These are phyloP conservation scores for Anabas testudineus DNA, from an alignment of 2,797 vertebrate species.

Conservation along the genomic window DNA sequence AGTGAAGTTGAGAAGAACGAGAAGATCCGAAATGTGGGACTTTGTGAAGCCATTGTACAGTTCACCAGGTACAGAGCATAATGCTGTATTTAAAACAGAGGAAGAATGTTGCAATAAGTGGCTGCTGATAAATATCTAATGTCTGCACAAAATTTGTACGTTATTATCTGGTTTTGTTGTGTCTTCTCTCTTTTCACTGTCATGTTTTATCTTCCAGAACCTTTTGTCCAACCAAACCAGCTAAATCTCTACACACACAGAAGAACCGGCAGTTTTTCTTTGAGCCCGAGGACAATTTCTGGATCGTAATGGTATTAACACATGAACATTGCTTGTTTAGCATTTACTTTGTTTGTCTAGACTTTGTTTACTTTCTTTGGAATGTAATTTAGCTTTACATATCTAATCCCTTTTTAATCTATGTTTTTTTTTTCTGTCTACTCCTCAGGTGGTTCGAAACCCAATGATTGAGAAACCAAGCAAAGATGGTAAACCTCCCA, in stretches of 20 bases:
- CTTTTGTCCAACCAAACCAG: constrained; percentile 97
- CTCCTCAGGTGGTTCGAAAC: constrained; percentile 92
- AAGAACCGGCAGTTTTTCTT: constrained; percentile 99
- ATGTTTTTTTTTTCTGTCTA: background rate
- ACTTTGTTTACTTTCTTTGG: background rate
- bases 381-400: background rate
- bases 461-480: constrained; percentile 94
- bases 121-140: constrained; percentile 1
- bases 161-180: background rate
- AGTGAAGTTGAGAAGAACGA: constrained; percentile 98
- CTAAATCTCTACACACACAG: constrained; percentile 97
- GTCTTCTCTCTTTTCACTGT: constrained; percentile 15
- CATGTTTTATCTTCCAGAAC: constrained; percentile 84
- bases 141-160: background rate
- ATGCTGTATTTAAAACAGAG: background rate
- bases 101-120: constrained; percentile 19
- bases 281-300: constrained; percentile 96
- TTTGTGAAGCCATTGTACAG: constrained; percentile 99
- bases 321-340: background rate
- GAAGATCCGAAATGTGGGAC: constrained; percentile 97
- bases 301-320: constrained; percentile 96
- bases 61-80: constrained; percentile 91
- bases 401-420: background rate
- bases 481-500: constrained; percentile 94
- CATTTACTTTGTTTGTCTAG: background rate